phyloP scores from a whole-genome alignment of 2,888 invertebrate genomes.

The Synergus laeviventris region DNA sequence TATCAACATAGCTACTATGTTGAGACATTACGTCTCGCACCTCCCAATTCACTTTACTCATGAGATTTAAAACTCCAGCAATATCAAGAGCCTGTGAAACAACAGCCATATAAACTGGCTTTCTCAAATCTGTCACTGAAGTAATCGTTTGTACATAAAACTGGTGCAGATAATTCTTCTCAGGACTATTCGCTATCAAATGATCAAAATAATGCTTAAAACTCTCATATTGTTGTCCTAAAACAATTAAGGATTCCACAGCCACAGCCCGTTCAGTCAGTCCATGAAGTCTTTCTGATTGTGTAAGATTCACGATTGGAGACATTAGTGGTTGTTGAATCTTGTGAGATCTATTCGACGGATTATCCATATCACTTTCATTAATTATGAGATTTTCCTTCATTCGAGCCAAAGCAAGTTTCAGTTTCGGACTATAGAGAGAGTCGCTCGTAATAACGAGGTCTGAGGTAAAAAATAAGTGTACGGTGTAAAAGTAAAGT shows the following conservation, averaged over 20 bases:
- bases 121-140: constrained; percentile 85
- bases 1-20: constrained; percentile 92
- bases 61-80: constrained; percentile 85
- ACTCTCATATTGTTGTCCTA: constrained; percentile 91
- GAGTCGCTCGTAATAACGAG: constrained; percentile 79
- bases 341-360: constrained; percentile 72
- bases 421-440: constrained; percentile 83
- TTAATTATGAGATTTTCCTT: constrained; percentile 82
- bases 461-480: constrained; percentile 89
- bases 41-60: constrained; percentile 96
- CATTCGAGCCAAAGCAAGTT: constrained; percentile 86
- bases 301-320: constrained; percentile 82
- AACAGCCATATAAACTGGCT: constrained; percentile 92
- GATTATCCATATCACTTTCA: constrained; percentile 70
- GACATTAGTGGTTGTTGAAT: constrained; percentile 79
- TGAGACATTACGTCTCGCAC: constrained; percentile 96
- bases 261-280: constrained; percentile 92
- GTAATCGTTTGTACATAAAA: constrained; percentile 86
- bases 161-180: constrained; percentile 82
- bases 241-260: constrained; percentile 93
- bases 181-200: constrained; percentile 82
- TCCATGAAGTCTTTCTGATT: constrained; percentile 87
- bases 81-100: constrained; percentile 88
- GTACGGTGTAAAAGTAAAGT: constrained; percentile 93
- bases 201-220: constrained; percentile 91